Conservation (phyloP, 2,888 invertebrate species). For the Frankliniella fusca region DNA sequence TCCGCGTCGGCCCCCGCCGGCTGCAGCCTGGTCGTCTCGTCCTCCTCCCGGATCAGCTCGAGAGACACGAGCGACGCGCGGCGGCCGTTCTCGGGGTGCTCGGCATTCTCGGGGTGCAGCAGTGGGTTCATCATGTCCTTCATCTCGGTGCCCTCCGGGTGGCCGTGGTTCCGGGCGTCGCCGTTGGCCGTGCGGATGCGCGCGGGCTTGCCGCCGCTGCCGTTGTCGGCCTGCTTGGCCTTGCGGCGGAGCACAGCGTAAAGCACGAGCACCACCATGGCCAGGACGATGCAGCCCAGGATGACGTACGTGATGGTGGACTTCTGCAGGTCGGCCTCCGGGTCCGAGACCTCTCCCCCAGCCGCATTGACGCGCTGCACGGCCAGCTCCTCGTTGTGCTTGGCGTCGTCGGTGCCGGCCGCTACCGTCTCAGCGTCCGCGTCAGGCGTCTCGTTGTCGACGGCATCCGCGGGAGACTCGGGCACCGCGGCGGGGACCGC, state of each 20-base stretch:
- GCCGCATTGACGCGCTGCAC: background rate
- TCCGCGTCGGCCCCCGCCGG: background rate
- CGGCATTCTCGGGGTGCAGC: background rate
- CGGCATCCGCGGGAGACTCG: background rate
- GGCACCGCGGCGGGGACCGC: background rate
- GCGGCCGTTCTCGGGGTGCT: background rate
- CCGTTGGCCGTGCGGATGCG: background rate
- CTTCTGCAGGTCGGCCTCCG: background rate
- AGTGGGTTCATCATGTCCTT: constrained; percentile 22
- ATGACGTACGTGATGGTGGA: constrained; percentile 22
- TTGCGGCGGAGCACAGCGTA: background rate
- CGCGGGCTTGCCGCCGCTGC: background rate
- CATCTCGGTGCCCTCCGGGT: background rate
- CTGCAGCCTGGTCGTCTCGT: background rate
- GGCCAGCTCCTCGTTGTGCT: background rate
- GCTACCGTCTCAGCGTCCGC: background rate
- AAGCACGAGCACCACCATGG: background rate
- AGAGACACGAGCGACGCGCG: background rate
- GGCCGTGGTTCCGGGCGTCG: background rate
- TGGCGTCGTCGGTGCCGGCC: background rate
- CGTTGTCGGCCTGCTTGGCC: background rate
- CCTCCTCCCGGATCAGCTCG: constrained; percentile 16
- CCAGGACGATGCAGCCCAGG: background rate
- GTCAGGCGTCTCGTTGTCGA: background rate
- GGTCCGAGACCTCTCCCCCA: background rate